Evolutionary conservation across 2,797 vertebrate genomes (phyloP).

Genomic region (Hypotaenidia okinawae): DNA sequence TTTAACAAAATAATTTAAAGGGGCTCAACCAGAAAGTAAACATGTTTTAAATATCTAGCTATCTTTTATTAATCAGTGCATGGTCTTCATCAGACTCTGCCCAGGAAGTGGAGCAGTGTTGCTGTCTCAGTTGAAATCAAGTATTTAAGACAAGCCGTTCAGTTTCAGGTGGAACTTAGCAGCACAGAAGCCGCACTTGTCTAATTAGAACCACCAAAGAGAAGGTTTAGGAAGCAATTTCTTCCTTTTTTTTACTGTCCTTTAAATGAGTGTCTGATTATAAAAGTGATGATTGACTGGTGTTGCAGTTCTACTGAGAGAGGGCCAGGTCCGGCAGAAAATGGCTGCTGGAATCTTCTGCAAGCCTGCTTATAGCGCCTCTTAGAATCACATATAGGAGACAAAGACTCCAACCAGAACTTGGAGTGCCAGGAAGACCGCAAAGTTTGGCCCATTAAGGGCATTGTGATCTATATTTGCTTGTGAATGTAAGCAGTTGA

Average conservation of each 20-base stretch:
- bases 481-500: no score
- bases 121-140: not conserved
- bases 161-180: not conserved
- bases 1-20: not conserved
- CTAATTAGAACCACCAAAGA: not conserved
- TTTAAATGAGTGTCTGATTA: not conserved
- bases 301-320: no score
- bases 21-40: not conserved
- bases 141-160: not conserved
- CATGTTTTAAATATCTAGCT: not conserved
- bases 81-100: not conserved
- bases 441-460: no score
- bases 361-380: no score
- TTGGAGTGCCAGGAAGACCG: no score
- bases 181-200: not conserved
- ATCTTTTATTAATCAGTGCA: not conserved
- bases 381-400: no score
- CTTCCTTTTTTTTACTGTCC: not conserved
- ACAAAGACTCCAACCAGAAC: no score
- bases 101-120: not conserved
- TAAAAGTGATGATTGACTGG: not conserved
- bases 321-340: no score
- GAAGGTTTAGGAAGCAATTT: not conserved
- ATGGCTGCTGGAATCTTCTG: no score
- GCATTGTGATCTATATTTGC: no score